phyloP scores from a whole-genome alignment of 1,140 invertebrate genomes.

The Linepithema humile region DNA sequence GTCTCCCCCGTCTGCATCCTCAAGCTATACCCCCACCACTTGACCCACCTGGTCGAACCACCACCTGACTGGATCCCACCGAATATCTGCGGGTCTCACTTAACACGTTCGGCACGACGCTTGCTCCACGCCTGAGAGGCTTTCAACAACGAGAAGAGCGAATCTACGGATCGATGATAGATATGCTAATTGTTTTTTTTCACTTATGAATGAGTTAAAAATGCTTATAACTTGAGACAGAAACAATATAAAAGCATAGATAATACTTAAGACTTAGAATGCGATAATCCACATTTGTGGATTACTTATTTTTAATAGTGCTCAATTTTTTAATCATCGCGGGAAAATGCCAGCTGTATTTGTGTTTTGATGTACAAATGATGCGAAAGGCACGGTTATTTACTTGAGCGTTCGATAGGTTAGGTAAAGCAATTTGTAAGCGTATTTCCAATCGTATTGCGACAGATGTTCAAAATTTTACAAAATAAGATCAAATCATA shows the following conservation, averaged over 20 bases:
- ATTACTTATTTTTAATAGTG: too few species aligned
- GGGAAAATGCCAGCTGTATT: background rate
- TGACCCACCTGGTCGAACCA: slow-evolving; percentile 69
- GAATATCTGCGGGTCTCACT: slow-evolving; percentile 59
- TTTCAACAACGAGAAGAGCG: background rate
- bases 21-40: slow-evolving; percentile 59
- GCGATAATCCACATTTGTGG: too few species aligned
- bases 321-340: too few species aligned
- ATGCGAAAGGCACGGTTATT: background rate
- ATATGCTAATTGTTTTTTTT: background rate
- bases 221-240: too few species aligned
- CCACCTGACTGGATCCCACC: slow-evolving; percentile 72
- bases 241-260: too few species aligned
- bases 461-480: background rate
- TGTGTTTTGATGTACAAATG: background rate
- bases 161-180: background rate
- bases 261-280: too few species aligned
- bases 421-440: background rate
- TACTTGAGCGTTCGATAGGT: background rate
- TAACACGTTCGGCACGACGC: background rate
- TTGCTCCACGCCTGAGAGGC: background rate
- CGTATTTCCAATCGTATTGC: background rate
- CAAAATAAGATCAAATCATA: background rate
- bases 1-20: slow-evolving; percentile 60
- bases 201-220: too few species aligned